Conservation (phyloP, 1,140 invertebrate species). For the Melitaea cinxia region DNA sequence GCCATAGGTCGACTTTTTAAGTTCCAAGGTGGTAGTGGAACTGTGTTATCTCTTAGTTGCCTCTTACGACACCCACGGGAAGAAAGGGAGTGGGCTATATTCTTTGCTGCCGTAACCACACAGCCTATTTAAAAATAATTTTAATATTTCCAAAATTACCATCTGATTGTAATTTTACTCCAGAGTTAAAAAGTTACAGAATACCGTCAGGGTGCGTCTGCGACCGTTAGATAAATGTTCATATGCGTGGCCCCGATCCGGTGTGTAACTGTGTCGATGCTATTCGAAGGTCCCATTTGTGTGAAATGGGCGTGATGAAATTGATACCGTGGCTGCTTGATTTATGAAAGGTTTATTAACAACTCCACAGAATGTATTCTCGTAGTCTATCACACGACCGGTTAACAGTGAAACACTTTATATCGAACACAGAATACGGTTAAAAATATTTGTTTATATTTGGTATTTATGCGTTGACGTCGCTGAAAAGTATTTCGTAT, state of each 20-base stretch:
- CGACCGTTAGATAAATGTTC: slow-evolving; percentile 44
- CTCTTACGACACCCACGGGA: no score
- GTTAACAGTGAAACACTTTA: background rate
- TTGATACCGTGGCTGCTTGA: slow-evolving; percentile 29
- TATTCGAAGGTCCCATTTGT: slow-evolving; percentile 42
- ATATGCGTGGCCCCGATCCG: slow-evolving; percentile 41
- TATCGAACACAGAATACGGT: background rate
- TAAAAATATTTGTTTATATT: background rate
- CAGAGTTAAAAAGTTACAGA: slow-evolving; percentile 40
- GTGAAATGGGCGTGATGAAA: slow-evolving; percentile 40
- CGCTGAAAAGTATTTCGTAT: no score
- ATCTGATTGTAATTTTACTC: slow-evolving; percentile 10
- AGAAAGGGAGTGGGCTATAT: no score
- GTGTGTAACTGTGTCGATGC: slow-evolving; percentile 38
- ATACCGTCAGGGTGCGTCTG: slow-evolving; percentile 36
- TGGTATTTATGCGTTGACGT: background rate
- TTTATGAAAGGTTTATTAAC: slow-evolving; percentile 19
- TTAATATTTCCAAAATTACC: slow-evolving; percentile 21
- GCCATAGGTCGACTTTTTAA: no score
- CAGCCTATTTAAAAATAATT: background rate
- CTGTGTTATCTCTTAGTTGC: no score
- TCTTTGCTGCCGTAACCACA: no score
- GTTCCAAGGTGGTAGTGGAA: no score
- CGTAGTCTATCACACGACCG: background rate
- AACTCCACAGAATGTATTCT: background rate